Base-by-base conservation (phyloP, 2,113 vertebrate species). In the Hystrix brachyura region DNA sequence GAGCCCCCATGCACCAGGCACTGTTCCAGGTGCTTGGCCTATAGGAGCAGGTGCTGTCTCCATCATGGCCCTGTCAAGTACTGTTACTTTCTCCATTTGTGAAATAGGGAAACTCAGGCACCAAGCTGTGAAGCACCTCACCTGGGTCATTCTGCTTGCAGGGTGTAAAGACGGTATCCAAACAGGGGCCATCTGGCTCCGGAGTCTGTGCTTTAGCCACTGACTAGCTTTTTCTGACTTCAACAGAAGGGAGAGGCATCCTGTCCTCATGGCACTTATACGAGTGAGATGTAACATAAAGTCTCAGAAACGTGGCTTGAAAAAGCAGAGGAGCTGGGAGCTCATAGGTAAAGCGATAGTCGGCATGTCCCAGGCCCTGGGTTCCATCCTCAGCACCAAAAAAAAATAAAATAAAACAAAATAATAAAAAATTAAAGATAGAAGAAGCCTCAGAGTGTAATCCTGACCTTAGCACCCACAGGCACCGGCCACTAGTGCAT, bases 241-340 rank as follows among this genome's bases (percentile, higher is more conserved):
- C 89, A 15, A 7, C 46, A 59, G 72, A 65, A 25, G 51, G 72
- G 43, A 74, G 17, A 11, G 1, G 27, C 8, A 27, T 1, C 4
- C 80, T 34, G 51, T 60, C 43, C 27, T 80, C 84, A 15, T 0
- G 0, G 60, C 34, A 46, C 46, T 76, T 43, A n/a, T 0, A 1
- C 5, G 85, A 38, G 38, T 38, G 38, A 17, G 55, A 57, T 17
- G 55, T 57, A 57, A 57, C 55, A 57, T 17, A 38, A 57, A 17
- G 55, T 15, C 59, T 4, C 0, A 1, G 27, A 5, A 25, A 12
- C 19, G 21, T 46, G 38, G 90, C 43, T 27, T 0, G 1, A 0
- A 4, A 67, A 46, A 55, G 1, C 43, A 64, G 43, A 62, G 82
- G 29, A 18, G 27, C 43, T 13, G 17, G 60, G 21, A 34, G 62